Percentiles rank a stretch among this genome's conserved stretches.
phyloP scores from a whole-genome alignment of 1,140 invertebrate species.

The Vollenhovia emeryi region DNA sequence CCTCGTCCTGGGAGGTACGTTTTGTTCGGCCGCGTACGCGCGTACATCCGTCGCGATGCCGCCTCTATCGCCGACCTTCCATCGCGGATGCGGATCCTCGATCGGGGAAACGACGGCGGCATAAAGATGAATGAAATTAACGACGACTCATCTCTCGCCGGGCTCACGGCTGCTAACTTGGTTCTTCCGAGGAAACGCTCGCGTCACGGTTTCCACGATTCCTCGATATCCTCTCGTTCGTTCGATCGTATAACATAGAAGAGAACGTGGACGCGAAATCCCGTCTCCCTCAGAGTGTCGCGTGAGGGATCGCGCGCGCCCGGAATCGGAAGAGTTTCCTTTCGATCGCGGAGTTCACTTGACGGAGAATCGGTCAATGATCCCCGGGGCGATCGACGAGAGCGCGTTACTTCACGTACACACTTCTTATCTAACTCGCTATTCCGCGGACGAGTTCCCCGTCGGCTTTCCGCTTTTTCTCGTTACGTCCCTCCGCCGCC shows the following conservation, averaged over 20 bases:
- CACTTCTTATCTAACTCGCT: slow-evolving; percentile 64
- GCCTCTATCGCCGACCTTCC: slow-evolving; percentile 21
- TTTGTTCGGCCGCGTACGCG: not conserved
- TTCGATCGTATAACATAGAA: not conserved
- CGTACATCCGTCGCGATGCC: not conserved
- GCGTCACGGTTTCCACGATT: not conserved
- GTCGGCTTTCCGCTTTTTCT: slow-evolving; percentile 51
- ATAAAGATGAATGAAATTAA: slow-evolving; percentile 45
- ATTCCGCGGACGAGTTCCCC: slow-evolving; percentile 38
- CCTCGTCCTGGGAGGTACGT: slow-evolving; percentile 17
- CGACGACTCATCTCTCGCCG: not conserved
- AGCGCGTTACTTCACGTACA: slow-evolving; percentile 73
- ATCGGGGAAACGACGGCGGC: slow-evolving; percentile 12
- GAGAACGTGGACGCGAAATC: not conserved
- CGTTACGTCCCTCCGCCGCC: not conserved
- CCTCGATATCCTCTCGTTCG: not conserved
- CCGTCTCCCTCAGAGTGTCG: not conserved
- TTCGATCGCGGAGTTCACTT: slow-evolving; percentile 15
- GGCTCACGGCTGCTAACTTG: not conserved
- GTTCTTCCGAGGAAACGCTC: not conserved
- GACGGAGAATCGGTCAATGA: slow-evolving; percentile 45
- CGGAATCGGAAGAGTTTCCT: not conserved
- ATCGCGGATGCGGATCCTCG: slow-evolving; percentile 9
- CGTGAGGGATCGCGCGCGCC: not conserved
- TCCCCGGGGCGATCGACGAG: slow-evolving; percentile 69